phyloP scores from a whole-genome alignment of 2,797 vertebrate genomes.

The Cuculus canorus region DNA sequence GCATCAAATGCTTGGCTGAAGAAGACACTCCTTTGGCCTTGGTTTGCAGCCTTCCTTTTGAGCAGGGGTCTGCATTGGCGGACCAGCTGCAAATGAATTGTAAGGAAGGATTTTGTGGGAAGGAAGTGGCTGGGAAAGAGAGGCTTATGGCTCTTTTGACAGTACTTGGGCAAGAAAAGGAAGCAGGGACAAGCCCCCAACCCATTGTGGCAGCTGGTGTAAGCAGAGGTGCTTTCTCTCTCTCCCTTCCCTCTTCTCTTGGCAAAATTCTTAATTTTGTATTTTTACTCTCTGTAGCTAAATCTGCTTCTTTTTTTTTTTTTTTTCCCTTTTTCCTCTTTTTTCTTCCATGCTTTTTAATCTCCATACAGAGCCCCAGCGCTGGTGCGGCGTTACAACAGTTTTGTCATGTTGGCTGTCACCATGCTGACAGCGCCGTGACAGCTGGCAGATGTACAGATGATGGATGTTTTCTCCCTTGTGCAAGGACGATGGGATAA shows the following conservation, averaged over 20 bases:
- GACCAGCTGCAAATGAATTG: background rate
- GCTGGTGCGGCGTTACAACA: conserved; percentile 71
- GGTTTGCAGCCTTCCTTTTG: background rate
- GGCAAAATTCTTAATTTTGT: background rate
- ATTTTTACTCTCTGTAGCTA: background rate
- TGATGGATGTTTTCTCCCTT: conserved; percentile 91
- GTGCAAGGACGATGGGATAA: conserved; percentile 94
- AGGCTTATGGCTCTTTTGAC: background rate
- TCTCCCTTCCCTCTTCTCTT: background rate
- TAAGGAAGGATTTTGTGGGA: background rate
- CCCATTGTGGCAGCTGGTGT: fast-evolving
- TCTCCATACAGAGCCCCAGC: conserved; percentile 66
- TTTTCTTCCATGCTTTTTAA: conserved; percentile 16
- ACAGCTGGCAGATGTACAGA: conserved; percentile 82
- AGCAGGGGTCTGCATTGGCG: background rate
- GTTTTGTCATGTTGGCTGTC: conserved; percentile 82
- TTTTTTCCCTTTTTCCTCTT: background rate
- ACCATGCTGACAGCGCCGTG: conserved; percentile 69
- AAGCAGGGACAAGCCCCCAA: background rate
- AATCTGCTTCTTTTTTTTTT: background rate
- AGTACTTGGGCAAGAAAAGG: background rate
- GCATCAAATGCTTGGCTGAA: background rate
- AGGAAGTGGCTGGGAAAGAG: background rate
- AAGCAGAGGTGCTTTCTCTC: background rate
- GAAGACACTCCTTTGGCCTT: fast-evolving